Conservation (phyloP, 2,113 vertebrate species). For the Mugil cephalus region DNA sequence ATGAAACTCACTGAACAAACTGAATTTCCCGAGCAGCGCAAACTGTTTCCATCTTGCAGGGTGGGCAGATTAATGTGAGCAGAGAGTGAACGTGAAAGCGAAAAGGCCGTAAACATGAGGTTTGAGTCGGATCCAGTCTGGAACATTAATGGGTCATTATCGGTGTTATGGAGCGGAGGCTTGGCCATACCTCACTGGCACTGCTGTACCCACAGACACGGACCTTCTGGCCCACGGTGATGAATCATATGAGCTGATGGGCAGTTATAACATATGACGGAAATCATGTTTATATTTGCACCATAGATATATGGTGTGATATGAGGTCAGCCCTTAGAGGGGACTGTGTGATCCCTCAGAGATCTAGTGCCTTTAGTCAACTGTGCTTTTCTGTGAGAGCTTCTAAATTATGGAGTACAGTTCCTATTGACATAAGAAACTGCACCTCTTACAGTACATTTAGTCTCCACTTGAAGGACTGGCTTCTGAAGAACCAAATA, state of each 20-base stretch:
- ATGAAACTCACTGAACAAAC: slow-evolving; percentile 37
- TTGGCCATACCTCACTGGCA: slow-evolving; percentile 35
- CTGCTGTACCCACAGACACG: slow-evolving; percentile 1
- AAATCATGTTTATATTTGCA: neutral
- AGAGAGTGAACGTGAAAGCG: slow-evolving; percentile 34
- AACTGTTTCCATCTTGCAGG: slow-evolving; percentile 16
- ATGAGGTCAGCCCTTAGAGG: too few relatives aligned
- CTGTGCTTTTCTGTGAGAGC: too few relatives aligned
- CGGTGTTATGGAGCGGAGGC: slow-evolving; percentile 13
- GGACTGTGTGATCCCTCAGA: too few relatives aligned
- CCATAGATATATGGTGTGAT: too few relatives aligned
- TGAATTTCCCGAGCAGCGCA: slow-evolving; percentile 18
- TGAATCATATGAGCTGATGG: neutral
- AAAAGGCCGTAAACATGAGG: slow-evolving; percentile 35
- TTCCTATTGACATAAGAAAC: too few relatives aligned
- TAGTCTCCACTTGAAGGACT: too few relatives aligned
- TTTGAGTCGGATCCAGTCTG: slow-evolving; percentile 17
- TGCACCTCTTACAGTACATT: too few relatives aligned
- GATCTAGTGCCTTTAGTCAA: too few relatives aligned
- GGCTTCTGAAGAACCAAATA: too few relatives aligned
- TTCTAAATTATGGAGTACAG: too few relatives aligned
- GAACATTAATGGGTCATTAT: slow-evolving; percentile 30
- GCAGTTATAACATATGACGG: neutral
- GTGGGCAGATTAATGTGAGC: slow-evolving; percentile 27
- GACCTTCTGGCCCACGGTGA: neutral